phyloP scores from a whole-genome alignment of 2,888 invertebrate genomes.

The Cataglyphis livida region DNA sequence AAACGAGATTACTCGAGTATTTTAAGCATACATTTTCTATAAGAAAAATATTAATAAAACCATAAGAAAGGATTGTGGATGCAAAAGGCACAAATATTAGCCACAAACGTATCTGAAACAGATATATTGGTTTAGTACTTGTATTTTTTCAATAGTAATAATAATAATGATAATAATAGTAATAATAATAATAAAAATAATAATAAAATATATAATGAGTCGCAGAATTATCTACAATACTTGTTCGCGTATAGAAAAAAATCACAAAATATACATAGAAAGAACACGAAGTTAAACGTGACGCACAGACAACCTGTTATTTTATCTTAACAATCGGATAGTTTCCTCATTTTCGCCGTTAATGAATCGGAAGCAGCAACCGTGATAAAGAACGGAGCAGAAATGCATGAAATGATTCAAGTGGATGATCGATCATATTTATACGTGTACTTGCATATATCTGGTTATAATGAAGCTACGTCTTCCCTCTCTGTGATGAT shows the following conservation, averaged over 20 bases:
- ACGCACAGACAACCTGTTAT: conserved; percentile 52
- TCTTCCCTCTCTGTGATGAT: conserved; percentile 71
- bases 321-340: conserved; percentile 19
- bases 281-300: conserved; percentile 74
- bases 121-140: conserved; percentile 81
- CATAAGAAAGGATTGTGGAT: conserved; percentile 27
- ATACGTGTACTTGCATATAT: conserved; percentile 39
- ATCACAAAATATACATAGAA: conserved; percentile 86
- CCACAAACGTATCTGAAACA: conserved; percentile 68
- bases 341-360: conserved; percentile 33
- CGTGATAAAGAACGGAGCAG: conserved; percentile 51
- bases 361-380: conserved; percentile 56
- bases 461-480: conserved; percentile 75
- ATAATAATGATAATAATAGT: conserved; percentile 76
- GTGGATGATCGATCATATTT: conserved; percentile 37
- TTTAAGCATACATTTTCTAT: conserved; percentile 7
- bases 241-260: conserved; percentile 84
- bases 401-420: conserved; percentile 30
- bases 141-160: conserved; percentile 79
- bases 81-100: conserved; percentile 32
- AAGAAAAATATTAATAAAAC: conserved; percentile 7
- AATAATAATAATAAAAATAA: conserved; percentile 78
- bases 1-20: neutral
- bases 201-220: conserved; percentile 80
- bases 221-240: conserved; percentile 85